These are phyloP conservation scores for Micromesistius poutassou DNA, from an alignment of 2,797 vertebrate genomes.

Conservation along the genomic window DNA sequence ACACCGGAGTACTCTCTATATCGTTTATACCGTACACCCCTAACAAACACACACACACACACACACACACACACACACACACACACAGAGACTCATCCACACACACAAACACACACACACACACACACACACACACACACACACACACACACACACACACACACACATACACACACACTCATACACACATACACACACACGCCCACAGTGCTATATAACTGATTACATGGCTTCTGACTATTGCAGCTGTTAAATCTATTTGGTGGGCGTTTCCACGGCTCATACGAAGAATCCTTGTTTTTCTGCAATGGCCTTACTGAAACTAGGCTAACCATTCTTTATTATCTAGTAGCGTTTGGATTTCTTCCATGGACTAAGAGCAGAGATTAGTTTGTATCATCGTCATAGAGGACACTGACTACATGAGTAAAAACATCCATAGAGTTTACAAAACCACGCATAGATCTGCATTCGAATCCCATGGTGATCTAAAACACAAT, in stretches of 20 bases:
- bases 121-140: too few species aligned
- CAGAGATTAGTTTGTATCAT: neutral
- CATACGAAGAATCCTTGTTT: neutral
- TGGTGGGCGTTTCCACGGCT: conserved; percentile 13
- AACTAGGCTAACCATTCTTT: neutral
- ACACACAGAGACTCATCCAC: too few species aligned
- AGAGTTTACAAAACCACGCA: neutral
- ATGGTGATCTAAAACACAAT: neutral
- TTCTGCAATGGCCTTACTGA: neutral
- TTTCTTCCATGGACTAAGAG: neutral
- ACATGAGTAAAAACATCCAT: neutral
- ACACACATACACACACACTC: too few species aligned
- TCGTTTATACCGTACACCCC: too few species aligned
- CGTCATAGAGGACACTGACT: neutral
- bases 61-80: too few species aligned
- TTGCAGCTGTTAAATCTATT: conserved; percentile 14
- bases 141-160: too few species aligned
- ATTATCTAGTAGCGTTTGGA: neutral
- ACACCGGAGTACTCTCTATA: too few species aligned
- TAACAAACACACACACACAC: too few species aligned
- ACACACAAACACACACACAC: too few species aligned
- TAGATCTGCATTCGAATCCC: neutral
- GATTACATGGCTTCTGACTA: conserved; percentile 14
- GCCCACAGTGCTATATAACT: conserved; percentile 17
- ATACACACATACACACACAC: conserved; percentile 2